A percentile compares a stretch with the other conserved stretches of the same genome.
Evolutionary conservation across 2,797 vertebrate species (phyloP).

Genomic region (Gallinago stenura): DNA sequence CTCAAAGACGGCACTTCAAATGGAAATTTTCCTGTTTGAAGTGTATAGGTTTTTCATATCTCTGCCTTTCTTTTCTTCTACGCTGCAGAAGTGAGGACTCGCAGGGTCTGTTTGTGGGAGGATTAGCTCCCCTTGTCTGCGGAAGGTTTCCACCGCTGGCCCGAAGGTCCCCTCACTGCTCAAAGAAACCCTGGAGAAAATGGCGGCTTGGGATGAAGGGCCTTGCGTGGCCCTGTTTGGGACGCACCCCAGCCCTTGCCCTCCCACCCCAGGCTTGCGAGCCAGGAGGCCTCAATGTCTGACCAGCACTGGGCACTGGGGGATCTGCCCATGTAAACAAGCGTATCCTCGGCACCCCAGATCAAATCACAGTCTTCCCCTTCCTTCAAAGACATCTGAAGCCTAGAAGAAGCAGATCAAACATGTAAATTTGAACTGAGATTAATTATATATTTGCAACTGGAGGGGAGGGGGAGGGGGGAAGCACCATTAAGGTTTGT

Average conservation of each 20-base stretch:
- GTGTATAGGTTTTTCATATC: slow-evolving; percentile 35
- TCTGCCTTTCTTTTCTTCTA: neutral
- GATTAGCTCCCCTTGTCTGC: neutral
- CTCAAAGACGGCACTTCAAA: slow-evolving; percentile 64
- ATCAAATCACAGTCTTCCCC: neutral
- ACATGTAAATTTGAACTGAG: slow-evolving; percentile 39
- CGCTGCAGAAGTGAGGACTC: fast-evolving
- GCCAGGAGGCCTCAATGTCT: neutral
- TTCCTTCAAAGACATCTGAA: slow-evolving; percentile 22
- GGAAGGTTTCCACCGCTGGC: neutral
- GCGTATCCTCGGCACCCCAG: neutral
- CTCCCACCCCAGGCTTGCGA: neutral
- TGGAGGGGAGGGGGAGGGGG: neutral
- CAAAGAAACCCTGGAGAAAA: neutral
- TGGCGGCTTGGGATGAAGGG: neutral
- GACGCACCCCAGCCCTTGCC: neutral
- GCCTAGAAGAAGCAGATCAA: slow-evolving; percentile 53
- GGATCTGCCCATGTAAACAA: neutral
- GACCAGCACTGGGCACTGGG: neutral
- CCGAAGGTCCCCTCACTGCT: neutral
- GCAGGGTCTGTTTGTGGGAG: neutral
- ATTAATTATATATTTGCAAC: slow-evolving; percentile 52
- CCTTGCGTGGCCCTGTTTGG: neutral
- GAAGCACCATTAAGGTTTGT: slow-evolving; percentile 4
- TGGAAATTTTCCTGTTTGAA: slow-evolving; percentile 73